Evolutionary conservation across 2,113 vertebrate genomes (phyloP).

Genomic region (Forbesichthys agassizii): DNA sequence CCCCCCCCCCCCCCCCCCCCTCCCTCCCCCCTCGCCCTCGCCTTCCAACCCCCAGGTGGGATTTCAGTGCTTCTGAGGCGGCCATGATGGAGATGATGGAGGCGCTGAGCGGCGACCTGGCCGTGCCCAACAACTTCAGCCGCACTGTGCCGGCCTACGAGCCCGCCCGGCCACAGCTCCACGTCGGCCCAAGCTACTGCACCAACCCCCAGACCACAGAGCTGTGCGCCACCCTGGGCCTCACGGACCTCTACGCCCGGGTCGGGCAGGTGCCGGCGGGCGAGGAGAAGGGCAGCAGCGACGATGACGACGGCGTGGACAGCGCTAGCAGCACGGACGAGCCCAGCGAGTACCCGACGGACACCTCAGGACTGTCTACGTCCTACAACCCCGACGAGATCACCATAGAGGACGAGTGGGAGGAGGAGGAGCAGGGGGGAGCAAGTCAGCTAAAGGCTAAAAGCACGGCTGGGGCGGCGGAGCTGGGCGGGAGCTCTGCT

Average conservation of each 20-base stretch:
- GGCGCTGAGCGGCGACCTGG: constrained; percentile 82
- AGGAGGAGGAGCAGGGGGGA: constrained; percentile 73
- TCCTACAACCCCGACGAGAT: constrained; percentile 96
- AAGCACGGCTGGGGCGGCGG: constrained; percentile 63
- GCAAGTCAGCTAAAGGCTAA: constrained; percentile 34
- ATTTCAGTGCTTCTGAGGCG: constrained; percentile 87
- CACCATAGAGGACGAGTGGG: constrained; percentile 88
- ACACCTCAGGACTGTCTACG: constrained; percentile 83
- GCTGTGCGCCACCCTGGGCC: constrained; percentile 88
- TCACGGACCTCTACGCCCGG: constrained; percentile 86
- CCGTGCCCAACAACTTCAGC: constrained; percentile 89
- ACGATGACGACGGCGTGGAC: constrained; percentile 75
- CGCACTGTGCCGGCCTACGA: constrained; percentile 81
- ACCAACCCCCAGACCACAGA: constrained; percentile 94
- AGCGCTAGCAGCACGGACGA: constrained; percentile 84
- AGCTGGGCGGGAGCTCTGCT: constrained; percentile 48
- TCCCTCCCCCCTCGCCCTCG: no score
- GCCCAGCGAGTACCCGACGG: constrained; percentile 87
- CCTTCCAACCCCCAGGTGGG: constrained; percentile 80
- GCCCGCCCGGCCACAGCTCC: constrained; percentile 78
- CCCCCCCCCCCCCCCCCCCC: no score
- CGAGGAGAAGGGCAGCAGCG: constrained; percentile 58
- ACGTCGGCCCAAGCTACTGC: constrained; percentile 73
- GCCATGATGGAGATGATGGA: constrained; percentile 84
- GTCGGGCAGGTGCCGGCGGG: constrained; percentile 63